These are phyloP conservation scores for Leucoraja ocellata DNA, from an alignment of 2,797 vertebrate genomes.

Conservation along the genomic window DNA sequence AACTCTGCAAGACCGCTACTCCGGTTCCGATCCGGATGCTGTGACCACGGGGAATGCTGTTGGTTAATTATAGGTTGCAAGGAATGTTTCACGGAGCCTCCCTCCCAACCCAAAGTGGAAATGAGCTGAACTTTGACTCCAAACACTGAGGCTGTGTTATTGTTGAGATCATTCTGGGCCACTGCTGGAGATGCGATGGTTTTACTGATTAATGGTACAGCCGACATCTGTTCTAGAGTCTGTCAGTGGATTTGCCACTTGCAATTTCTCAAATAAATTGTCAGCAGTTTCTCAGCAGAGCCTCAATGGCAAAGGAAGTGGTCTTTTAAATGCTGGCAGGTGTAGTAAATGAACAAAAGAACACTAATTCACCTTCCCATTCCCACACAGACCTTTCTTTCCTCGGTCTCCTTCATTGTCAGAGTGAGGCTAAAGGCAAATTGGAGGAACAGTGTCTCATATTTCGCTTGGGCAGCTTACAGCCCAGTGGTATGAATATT, in stretches of 20 bases:
- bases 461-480: no score
- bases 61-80: not conserved
- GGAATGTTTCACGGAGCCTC: not conserved
- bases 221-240: not conserved
- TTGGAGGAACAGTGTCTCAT: no score
- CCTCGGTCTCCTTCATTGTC: no score
- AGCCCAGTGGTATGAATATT: no score
- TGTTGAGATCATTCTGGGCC: not conserved
- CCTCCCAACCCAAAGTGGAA: not conserved
- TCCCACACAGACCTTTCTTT: no score
- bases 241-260: not conserved
- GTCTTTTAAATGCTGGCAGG: not conserved
- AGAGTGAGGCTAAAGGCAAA: no score
- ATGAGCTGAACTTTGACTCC: not conserved
- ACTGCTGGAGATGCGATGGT: not conserved
- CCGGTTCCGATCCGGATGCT: not conserved
- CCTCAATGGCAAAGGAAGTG: not conserved
- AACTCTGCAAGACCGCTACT: not conserved
- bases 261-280: not conserved
- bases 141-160: not conserved
- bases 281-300: not conserved
- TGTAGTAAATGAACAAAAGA: not conserved
- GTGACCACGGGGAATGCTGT: not conserved
- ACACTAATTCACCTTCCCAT: no score
- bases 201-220: not conserved